Base-by-base conservation (phyloP, 2,888 invertebrate species). In the Drosophila helvetica region DNA sequence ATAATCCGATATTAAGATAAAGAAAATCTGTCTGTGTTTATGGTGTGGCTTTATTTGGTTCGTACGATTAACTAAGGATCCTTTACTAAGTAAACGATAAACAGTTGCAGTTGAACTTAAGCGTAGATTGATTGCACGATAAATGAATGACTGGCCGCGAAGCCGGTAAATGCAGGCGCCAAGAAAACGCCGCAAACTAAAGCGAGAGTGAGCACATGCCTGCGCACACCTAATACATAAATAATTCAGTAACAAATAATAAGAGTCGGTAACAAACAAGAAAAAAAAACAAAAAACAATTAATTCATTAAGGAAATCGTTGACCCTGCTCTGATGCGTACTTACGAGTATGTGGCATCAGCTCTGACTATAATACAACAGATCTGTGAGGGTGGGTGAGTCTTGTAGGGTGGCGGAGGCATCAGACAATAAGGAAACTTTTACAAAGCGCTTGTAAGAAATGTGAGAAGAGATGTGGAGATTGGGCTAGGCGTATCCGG, bases 81-180 rank as follows among this genome's bases (percentile, higher is more conserved):
- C 53, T 71, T 69, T 69, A 50, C 76, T 81, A 86, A 65, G 57
- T 54, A 67, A 78, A 78, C 68, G 62, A 70, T 66, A 72, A 71
- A 75, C 78, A 79, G 66, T 58, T 68, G 65, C 65, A 64, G 60
- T 50, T 80, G 73, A 87, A 80, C 83, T 78, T 88, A 84, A 76
- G 59, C 43, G 56, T 80, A 86, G 64, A 84, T 84, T 84, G 64
- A 84, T 84, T 84, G 83, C 83, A 84, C 83, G 73, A 68, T 77
- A 73, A 71, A 64, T 78, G 61, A 76, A 69, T 72, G 75, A 78
- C 73, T 73, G 69, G 69, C 70, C 71, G 52, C 5, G 38, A 62
- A 65, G 68, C 58, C 71, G 62, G 54, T 63, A 82, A 77, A 79
- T 82, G 77, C 86, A 80, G 58, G 61, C 68, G 62, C 53, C 53